These are phyloP conservation scores for Epinephelus lanceolatus DNA, from an alignment of 2,113 vertebrate species.

Conservation along the genomic window DNA sequence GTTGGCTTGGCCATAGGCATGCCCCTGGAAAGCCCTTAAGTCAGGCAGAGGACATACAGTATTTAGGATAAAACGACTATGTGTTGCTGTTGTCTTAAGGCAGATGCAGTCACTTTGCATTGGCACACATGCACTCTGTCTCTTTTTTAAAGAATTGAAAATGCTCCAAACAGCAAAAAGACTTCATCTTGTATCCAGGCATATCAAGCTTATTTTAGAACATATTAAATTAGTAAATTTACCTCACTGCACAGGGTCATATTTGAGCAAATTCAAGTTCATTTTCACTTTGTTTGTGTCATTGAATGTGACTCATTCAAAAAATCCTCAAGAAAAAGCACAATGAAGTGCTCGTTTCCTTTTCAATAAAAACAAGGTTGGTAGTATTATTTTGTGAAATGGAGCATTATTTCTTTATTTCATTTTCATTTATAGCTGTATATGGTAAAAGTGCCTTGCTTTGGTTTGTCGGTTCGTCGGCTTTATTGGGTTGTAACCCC, in stretches of 20 bases:
- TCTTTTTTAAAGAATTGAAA: not conserved
- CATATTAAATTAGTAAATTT: not conserved
- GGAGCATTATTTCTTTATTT: not conserved
- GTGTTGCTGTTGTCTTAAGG: conserved; percentile 29
- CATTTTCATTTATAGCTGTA: not conserved
- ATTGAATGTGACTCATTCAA: not conserved
- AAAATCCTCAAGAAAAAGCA: not conserved
- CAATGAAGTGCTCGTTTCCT: not conserved
- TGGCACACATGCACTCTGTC: not conserved
- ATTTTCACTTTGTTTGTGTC: not conserved
- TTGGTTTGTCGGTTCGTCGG: not conserved
- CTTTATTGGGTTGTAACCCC: not conserved
- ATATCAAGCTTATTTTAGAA: not conserved
- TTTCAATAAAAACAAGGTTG: not conserved
- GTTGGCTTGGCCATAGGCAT: not conserved
- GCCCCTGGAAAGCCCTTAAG: conserved; percentile 37
- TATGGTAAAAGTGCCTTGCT: not conserved
- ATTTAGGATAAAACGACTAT: conserved; percentile 21
- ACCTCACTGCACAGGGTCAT: not conserved
- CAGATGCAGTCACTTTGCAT: conserved; percentile 18
- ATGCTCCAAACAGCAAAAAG: not conserved
- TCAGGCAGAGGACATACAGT: conserved; percentile 11
- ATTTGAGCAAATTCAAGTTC: not conserved
- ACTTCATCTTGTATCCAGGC: not conserved
- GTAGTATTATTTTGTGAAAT: not conserved